Conservation (phyloP, 64 coral and sea anemone genomes). For the Porites australiensis region DNA sequence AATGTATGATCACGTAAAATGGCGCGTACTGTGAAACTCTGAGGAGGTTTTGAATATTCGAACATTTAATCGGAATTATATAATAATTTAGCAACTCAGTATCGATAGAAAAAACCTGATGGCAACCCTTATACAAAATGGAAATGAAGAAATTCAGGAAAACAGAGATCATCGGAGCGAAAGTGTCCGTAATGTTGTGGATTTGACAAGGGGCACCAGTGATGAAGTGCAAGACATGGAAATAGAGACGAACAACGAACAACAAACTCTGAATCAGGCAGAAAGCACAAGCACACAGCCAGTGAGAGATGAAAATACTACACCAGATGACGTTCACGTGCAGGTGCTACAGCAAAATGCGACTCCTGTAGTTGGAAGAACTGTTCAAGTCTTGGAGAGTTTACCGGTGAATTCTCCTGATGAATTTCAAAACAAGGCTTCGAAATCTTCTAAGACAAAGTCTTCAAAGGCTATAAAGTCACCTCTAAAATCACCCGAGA, state of each 20-base stretch:
- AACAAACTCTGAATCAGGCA: not conserved
- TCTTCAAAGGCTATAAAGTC: conserved; percentile 31
- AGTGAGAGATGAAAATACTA: conserved; percentile 4
- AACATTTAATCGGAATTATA: conserved; percentile 11
- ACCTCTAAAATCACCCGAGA: conserved; percentile 65
- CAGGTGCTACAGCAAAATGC: not conserved
- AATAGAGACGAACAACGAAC: not conserved
- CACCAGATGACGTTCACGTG: not conserved
- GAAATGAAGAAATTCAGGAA: not conserved
- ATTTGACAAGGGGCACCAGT: not conserved
- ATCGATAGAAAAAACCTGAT: not conserved
- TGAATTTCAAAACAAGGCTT: conserved; percentile 36
- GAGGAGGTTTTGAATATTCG: not conserved
- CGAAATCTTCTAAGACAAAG: conserved; percentile 18
- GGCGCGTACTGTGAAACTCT: conserved; percentile 27
- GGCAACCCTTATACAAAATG: not conserved
- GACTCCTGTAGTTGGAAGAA: not conserved
- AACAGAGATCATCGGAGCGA: not conserved
- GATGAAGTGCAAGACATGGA: conserved; percentile 32
- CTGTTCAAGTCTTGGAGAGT: not conserved
- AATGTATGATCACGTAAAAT: not conserved
- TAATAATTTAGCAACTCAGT: not conserved
- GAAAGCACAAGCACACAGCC: not conserved
- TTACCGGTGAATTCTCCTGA: conserved; percentile 24
- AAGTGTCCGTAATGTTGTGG: not conserved